Evolutionary conservation across 2,888 invertebrate genomes (phyloP).

Genomic region (Agonopterix subpropinquella): DNA sequence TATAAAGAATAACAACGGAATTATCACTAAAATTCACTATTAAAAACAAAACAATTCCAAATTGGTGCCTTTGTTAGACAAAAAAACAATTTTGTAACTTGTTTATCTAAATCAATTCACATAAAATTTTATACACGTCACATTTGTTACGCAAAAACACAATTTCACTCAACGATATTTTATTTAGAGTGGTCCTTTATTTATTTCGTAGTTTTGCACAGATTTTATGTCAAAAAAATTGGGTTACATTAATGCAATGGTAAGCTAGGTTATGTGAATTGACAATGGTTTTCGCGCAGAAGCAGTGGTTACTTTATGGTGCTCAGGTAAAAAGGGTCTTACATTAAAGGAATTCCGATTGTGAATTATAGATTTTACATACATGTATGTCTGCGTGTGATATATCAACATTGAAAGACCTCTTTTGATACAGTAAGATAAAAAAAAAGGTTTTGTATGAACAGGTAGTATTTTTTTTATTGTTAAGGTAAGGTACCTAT

Average conservation of each 20-base stretch:
- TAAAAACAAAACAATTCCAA: no score
- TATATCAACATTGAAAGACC: constrained; percentile 1
- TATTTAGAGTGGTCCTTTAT: no score
- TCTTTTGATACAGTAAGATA: background rate
- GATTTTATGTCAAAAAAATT: constrained; percentile 15
- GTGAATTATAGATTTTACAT: constrained; percentile 30
- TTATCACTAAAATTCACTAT: no score
- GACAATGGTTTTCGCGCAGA: constrained; percentile 61
- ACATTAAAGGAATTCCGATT: constrained; percentile 11
- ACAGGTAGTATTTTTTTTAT: constrained; percentile 4
- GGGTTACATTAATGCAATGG: constrained; percentile 23
- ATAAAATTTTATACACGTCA: no score
- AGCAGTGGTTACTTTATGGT: constrained; percentile 30
- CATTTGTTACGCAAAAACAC: no score
- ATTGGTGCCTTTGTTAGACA: no score
- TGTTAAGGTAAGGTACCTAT: background rate
- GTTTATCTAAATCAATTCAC: no score
- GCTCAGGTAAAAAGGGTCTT: constrained; percentile 26
- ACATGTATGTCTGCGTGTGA: background rate
- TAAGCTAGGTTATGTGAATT: constrained; percentile 52
- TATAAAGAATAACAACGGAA: no score
- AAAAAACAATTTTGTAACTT: no score
- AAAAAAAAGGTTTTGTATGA: background rate
- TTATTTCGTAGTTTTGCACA: no score
- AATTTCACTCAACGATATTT: no score